Evolutionary conservation across 2,113 vertebrate genomes (phyloP).

Genomic region (Pyrgilauda ruficollis): DNA sequence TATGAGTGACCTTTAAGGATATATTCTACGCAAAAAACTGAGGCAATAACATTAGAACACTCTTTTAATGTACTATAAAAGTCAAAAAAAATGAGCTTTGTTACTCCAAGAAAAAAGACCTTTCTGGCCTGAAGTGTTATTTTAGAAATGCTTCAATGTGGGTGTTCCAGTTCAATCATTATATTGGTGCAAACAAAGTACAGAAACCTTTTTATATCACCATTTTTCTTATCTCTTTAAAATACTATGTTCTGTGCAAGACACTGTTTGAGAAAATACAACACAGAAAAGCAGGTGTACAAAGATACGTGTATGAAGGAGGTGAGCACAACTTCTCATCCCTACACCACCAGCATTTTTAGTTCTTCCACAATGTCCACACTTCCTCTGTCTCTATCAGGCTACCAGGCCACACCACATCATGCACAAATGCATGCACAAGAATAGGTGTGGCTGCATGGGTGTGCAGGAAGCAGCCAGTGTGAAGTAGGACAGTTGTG

Average conservation of each 20-base stretch:
- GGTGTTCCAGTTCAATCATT: neutral
- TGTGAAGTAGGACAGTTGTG: neutral
- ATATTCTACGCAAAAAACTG: neutral
- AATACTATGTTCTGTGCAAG: neutral
- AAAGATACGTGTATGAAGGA: neutral
- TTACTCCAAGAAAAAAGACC: neutral
- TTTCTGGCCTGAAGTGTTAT: neutral
- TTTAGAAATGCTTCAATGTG: neutral
- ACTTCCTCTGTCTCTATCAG: neutral
- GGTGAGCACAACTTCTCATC: neutral
- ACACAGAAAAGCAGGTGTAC: neutral
- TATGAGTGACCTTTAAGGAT: neutral
- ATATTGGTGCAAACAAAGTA: neutral
- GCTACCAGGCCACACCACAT: too few relatives aligned
- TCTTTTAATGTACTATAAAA: neutral
- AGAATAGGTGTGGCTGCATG: neutral
- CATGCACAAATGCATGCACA: accelerated
- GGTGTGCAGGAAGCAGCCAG: neutral
- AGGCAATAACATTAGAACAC: neutral
- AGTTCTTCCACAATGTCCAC: accelerated
- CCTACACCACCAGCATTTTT: neutral
- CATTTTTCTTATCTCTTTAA: neutral
- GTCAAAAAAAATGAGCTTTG: neutral
- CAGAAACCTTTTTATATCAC: neutral
- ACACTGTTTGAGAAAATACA: neutral